phyloP scores from a whole-genome alignment of 2,797 vertebrate genomes.

The Apogon hyalosoma region DNA sequence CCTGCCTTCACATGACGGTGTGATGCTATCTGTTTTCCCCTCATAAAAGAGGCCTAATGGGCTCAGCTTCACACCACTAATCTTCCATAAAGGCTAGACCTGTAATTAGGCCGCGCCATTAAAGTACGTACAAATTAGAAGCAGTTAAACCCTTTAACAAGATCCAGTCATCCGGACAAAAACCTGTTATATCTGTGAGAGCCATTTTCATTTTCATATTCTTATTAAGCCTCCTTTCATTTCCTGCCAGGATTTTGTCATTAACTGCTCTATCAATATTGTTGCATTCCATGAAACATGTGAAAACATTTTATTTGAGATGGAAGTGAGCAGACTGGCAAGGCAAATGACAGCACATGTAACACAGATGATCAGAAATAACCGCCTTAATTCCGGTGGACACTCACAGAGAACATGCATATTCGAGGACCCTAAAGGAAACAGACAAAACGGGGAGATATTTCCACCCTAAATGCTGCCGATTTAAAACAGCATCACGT shows the following conservation, averaged over 20 bases:
- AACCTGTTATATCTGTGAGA: constrained; percentile 65
- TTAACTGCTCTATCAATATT: constrained; percentile 60
- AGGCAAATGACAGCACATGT: no score
- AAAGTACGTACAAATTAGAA: constrained; percentile 79
- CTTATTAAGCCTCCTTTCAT: constrained; percentile 57
- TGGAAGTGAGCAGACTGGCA: no score
- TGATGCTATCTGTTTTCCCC: constrained; percentile 68
- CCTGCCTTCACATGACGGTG: constrained; percentile 60
- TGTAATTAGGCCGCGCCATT: constrained; percentile 77
- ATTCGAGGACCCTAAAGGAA: background rate
- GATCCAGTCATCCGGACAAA: constrained; percentile 65
- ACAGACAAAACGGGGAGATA: background rate
- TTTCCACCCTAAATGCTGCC: constrained; percentile 20
- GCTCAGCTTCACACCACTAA: constrained; percentile 69
- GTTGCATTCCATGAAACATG: constrained; percentile 31
- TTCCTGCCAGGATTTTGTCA: constrained; percentile 51
- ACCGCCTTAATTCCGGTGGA: no score
- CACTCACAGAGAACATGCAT: background rate
- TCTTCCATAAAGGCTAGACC: constrained; percentile 75
- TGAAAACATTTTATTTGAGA: constrained; percentile 52
- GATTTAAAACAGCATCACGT: constrained; percentile 22
- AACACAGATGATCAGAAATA: no score
- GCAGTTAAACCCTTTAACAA: constrained; percentile 82
- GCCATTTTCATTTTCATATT: constrained; percentile 49
- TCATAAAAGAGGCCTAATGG: constrained; percentile 69